These are phyloP conservation scores for Triplophysa siluroides DNA, from an alignment of 2,113 vertebrate genomes.

Conservation along the genomic window DNA sequence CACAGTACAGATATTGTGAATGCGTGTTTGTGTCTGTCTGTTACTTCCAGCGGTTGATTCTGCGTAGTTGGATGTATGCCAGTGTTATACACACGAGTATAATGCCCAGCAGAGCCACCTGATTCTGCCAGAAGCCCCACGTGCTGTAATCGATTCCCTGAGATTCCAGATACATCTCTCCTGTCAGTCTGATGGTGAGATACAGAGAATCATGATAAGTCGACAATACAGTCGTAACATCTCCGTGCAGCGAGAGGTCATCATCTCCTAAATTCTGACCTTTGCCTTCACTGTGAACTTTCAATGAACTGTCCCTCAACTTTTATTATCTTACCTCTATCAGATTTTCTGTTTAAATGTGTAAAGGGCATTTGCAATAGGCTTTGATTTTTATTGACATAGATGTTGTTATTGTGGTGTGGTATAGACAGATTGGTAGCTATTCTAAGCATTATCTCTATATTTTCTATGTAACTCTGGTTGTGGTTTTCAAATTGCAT, in stretches of 20 bases:
- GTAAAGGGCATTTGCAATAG: too few relatives aligned
- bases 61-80: constrained; percentile 72
- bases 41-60: constrained; percentile 79
- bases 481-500: too few relatives aligned
- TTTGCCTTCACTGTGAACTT: constrained; percentile 8
- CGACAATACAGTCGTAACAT: neutral
- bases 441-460: too few relatives aligned
- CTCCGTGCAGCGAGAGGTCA: neutral
- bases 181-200: constrained; percentile 63
- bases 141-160: constrained; percentile 73
- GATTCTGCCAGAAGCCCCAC: constrained; percentile 82
- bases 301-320: neutral
- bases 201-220: neutral
- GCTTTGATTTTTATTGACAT: neutral
- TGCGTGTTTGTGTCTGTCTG: neutral
- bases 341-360: neutral
- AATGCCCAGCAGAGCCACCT: constrained; percentile 75
- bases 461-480: too few relatives aligned
- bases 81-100: constrained; percentile 65
- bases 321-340: neutral
- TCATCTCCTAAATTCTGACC: neutral
- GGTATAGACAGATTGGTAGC: too few relatives aligned
- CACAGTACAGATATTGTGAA: neutral
- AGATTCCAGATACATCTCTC: constrained; percentile 66
- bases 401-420: too few relatives aligned